Percentiles rank a stretch among this genome's conserved stretches.
These are phyloP conservation scores for Lamellibrachia columna DNA, from an alignment of 2,888 invertebrate genomes.

Conservation along the genomic window DNA sequence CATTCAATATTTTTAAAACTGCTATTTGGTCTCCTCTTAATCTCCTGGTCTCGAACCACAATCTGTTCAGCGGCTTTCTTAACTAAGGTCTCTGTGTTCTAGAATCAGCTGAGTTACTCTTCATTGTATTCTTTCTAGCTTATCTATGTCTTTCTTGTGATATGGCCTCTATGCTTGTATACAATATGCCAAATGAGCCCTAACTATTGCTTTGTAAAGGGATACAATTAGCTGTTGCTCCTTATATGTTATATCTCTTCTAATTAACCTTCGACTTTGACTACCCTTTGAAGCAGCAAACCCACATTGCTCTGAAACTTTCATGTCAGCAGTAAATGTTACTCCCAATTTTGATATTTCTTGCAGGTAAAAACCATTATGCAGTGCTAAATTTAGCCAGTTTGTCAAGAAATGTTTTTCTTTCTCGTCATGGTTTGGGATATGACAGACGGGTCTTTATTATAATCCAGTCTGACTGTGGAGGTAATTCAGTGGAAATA, in stretches of 20 bases:
- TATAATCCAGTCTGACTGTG: background rate
- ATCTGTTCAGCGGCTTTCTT: background rate
- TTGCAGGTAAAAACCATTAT: background rate
- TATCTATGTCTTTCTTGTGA: too few relatives aligned
- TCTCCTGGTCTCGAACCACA: background rate
- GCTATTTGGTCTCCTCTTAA: too few relatives aligned
- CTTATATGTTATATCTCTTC: slow-evolving; percentile 1
- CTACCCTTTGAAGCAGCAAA: too few relatives aligned
- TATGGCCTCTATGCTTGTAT: too few relatives aligned
- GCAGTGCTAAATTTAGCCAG: background rate
- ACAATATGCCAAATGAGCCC: too few relatives aligned
- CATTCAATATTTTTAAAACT: too few relatives aligned
- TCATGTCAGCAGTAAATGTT: too few relatives aligned
- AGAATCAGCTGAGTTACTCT: too few relatives aligned
- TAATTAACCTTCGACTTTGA: background rate
- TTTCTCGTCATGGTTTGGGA: background rate
- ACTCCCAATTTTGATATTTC: background rate
- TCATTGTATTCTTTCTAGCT: too few relatives aligned
- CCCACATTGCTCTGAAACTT: too few relatives aligned
- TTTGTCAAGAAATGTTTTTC: background rate
- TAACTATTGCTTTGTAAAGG: too few relatives aligned
- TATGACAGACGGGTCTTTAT: background rate
- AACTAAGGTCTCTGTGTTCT: background rate
- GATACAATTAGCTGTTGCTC: too few relatives aligned
- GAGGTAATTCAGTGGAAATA: background rate